Percentiles rank a stretch among this genome's conserved stretches.
These are phyloP conservation scores for Hexactinellida sp. DNA, from an alignment of 37 sponge, comb jelly and placozoan species.

Conservation along the genomic window DNA sequence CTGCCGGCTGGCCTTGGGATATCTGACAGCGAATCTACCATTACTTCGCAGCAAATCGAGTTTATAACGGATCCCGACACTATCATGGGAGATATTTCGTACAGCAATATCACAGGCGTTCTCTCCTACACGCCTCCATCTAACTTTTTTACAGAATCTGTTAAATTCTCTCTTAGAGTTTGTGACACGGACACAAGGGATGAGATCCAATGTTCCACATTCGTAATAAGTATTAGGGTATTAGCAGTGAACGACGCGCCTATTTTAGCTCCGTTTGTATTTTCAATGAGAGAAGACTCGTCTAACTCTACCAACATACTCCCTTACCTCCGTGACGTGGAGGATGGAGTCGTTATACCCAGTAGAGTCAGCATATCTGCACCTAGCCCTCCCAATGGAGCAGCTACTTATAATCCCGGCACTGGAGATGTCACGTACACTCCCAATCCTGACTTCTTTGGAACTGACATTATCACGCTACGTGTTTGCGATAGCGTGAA, in stretches of 20 bases:
- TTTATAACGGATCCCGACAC: conserved; percentile 9
- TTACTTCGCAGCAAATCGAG: background rate
- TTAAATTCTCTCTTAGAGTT: conserved; percentile 36
- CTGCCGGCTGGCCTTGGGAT: conserved; percentile 46
- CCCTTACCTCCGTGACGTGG: conserved; percentile 46
- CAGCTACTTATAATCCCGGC: conserved; percentile 34
- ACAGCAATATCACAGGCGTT: background rate
- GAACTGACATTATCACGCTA: conserved; percentile 43
- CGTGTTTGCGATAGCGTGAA: conserved; percentile 51
- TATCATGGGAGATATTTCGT: background rate
- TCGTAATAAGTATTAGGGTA: conserved; percentile 30
- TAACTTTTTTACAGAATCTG: conserved; percentile 11
- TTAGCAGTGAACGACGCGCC: conserved; percentile 59
- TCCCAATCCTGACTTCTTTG: conserved; percentile 32
- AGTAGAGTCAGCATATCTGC: conserved; percentile 22
- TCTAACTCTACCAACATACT: conserved; percentile 29
- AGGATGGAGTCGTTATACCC: conserved; percentile 41
- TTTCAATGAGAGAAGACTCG: conserved; percentile 37
- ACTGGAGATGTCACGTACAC: conserved; percentile 53
- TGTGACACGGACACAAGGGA: conserved; percentile 52
- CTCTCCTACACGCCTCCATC: conserved; percentile 10
- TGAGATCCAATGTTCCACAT: conserved; percentile 29
- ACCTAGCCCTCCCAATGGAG: conserved; percentile 38
- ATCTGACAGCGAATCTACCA: conserved; percentile 41
- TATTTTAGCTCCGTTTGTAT: conserved; percentile 25